These are phyloP conservation scores for Erynnis tages DNA, from an alignment of 2,888 invertebrate species.

Conservation along the genomic window DNA sequence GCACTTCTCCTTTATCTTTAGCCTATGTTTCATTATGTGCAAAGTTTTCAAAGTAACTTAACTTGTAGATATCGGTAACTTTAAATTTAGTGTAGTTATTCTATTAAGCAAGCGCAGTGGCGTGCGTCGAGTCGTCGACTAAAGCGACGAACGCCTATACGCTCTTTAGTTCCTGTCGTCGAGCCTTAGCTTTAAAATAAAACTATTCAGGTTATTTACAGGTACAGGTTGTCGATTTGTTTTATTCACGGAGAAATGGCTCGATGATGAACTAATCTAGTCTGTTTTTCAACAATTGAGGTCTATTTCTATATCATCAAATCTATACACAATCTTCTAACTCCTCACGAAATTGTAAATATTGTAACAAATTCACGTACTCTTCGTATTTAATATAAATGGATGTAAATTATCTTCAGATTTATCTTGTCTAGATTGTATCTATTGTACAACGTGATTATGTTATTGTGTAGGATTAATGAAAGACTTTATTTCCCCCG, in stretches of 20 bases:
- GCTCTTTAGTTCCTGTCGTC: constrained; percentile 68
- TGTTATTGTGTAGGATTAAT: constrained; percentile 1
- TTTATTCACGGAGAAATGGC: constrained; percentile 34
- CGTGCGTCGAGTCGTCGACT: constrained; percentile 57
- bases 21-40: constrained; percentile 12
- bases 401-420: constrained; percentile 1
- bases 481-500: constrained; percentile 13
- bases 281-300: constrained; percentile 50
- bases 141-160: constrained; percentile 57
- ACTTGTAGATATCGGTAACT: constrained; percentile 22
- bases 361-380: constrained; percentile 6
- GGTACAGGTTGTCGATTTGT: background rate
- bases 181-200: too few relatives aligned
- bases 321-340: constrained; percentile 5
- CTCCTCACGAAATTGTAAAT: constrained; percentile 21
- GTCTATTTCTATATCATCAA: constrained; percentile 13
- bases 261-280: constrained; percentile 77
- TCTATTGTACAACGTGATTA: background rate
- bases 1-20: constrained; percentile 7
- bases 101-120: constrained; percentile 52
- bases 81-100: constrained; percentile 21
- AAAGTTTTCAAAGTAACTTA: constrained; percentile 16
- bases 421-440: constrained; percentile 8
- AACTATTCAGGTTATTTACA: too few relatives aligned
- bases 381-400: background rate